phyloP scores from a whole-genome alignment of 2,113 vertebrate species.

The Pygoscelis adeliae region DNA sequence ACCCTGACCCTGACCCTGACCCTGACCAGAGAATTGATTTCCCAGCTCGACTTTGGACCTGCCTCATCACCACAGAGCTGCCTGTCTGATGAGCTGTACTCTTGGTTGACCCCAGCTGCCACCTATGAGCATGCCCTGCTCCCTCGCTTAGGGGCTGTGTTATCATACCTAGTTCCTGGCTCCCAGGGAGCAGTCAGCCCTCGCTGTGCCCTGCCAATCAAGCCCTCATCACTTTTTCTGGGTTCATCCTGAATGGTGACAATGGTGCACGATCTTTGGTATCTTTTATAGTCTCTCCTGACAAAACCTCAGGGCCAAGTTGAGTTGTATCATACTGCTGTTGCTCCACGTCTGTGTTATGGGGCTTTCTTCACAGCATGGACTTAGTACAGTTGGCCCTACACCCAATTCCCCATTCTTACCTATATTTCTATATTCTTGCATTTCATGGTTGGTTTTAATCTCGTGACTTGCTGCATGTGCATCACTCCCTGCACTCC shows the following conservation, averaged over 20 bases:
- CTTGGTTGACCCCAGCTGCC: background rate
- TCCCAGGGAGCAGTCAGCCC: background rate
- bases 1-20: background rate
- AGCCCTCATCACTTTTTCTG: background rate
- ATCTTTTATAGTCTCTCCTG: background rate
- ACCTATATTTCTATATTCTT: background rate
- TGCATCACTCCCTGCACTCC: background rate
- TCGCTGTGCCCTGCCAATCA: background rate
- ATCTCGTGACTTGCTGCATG: background rate
- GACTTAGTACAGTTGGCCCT: background rate
- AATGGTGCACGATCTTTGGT: rapidly evolving
- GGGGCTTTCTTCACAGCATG: background rate
- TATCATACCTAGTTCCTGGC: background rate
- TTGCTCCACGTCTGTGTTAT: background rate
- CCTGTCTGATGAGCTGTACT: background rate
- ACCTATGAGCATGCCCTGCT: background rate
- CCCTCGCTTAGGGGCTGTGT: background rate
- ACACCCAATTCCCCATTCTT: background rate
- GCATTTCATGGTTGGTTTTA: background rate
- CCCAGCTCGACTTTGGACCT: background rate
- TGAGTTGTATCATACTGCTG: background rate
- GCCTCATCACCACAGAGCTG: background rate
- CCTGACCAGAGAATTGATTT: background rate
- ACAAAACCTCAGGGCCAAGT: background rate
- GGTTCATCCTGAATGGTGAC: background rate